Base-by-base conservation (phyloP, 2,113 vertebrate species). In the Brachypteracias leptosomus region DNA sequence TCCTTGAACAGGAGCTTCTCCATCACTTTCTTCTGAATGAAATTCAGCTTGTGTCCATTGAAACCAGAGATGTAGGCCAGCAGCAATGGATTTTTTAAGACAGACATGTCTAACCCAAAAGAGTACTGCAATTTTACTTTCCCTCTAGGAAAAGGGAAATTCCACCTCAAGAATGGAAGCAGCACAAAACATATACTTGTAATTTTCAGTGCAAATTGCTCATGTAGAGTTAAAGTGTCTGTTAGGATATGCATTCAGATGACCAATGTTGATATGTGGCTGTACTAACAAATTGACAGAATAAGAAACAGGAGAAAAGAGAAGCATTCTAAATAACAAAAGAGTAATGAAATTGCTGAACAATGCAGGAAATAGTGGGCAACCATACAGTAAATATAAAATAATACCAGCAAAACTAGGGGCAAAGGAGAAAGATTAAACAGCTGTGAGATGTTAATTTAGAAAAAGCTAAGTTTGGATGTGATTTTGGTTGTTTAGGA, bases 321-420 rank as follows among this genome's bases (percentile, higher is more conserved):
- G 11, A 78, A 88, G 7, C 4, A 5, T 29, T 62, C 19, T 14
- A 74, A 16, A 58, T 38, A 78, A n/a, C 7, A 55, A 47, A 77
- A 35, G 0, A 49, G 13, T 14, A 51, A 7, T 63, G 22, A 70
- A 52, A 29, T 44, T 66, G 7, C 36, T 85, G 17, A 38, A 4
- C 16, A 36, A n/a, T 0, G 0, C 0, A 38, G 7, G 70, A 90
- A 28, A 52, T n/a, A 61, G 6, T 47, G 20, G 10, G 6, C 3
- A 62, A 71, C 5, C 5, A 29, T 24, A 46, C 5, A 22, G 6
- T 29, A 78, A 88, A 82, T 44, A 67, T 21, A 3, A 79, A 62
- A 62, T 54, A 58, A 62, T 44, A 36, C 24, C 38, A 79, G 13
- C 11, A 74, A 78, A 85, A 35, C 9, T 24, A 1, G 5, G 10